Percentiles rank a stretch among this genome's conserved stretches.
These are phyloP conservation scores for Apamea epomidion DNA, from an alignment of 2,888 invertebrate genomes.

Conservation along the genomic window DNA sequence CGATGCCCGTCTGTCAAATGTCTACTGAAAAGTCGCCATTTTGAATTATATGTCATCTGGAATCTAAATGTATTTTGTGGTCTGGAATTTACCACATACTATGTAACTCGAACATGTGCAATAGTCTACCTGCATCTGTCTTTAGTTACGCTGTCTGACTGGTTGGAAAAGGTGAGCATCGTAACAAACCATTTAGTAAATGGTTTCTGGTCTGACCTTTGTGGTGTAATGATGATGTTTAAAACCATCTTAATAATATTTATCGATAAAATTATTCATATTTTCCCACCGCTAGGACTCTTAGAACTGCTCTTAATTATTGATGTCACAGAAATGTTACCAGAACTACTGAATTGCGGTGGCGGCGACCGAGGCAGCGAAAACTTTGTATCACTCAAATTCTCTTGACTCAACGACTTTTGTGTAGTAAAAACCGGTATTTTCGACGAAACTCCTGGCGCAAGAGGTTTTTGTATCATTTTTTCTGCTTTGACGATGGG, in stretches of 20 bases:
- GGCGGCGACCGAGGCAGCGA: conserved; percentile 86
- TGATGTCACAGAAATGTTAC: conserved; percentile 91
- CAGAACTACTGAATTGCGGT: conserved; percentile 83
- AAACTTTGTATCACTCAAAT: conserved; percentile 83
- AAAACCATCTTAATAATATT: conserved; percentile 38
- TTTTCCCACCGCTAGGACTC: conserved; percentile 87
- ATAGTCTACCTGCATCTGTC: conserved; percentile 21
- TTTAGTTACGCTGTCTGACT: neutral
- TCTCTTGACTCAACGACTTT: conserved; percentile 89
- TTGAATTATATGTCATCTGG: conserved; percentile 11
- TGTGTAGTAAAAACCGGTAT: conserved; percentile 88
- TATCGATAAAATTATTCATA: conserved; percentile 16
- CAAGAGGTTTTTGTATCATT: conserved; percentile 68
- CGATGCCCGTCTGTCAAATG: conserved; percentile 18
- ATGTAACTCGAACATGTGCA: conserved; percentile 33
- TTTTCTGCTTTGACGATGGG: conserved; percentile 86
- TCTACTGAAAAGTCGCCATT: conserved; percentile 23
- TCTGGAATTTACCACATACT: conserved; percentile 20
- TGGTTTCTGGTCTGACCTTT: conserved; percentile 2
- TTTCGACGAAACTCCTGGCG: conserved; percentile 85
- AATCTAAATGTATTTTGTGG: conserved; percentile 10
- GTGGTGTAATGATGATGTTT: conserved; percentile 32
- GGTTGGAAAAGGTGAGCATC: neutral
- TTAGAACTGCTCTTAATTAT: conserved; percentile 91
- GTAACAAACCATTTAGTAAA: conserved; percentile 9